Evolutionary conservation across 2,888 invertebrate genomes (phyloP), one percentile per base, ranked within the genome.

Genomic region (Erynnis tages): DNA sequence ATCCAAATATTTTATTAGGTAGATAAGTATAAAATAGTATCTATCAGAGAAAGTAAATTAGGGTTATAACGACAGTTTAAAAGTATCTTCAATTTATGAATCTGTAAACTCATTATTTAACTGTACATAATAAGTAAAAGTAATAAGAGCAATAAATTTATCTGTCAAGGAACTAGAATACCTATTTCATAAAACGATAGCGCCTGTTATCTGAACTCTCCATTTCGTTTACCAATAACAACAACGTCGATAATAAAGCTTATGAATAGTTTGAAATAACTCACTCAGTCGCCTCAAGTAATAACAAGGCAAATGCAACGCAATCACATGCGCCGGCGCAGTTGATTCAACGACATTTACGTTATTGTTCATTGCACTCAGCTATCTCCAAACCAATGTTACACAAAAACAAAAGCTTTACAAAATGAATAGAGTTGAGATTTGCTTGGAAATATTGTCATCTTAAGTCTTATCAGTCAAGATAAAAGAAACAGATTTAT

Each of bases 331-430:
- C 80, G 76, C 73, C 67, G 62, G 71, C 74, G 75, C 76, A 75
- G 71, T 77, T 83, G 77, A 82, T 78, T 80, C 79, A 76, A 70
- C 69, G 69, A 74, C 76, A 78, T 73, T 76, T 70, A 68, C 73
- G 70, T 69, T 63, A 43, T 56, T 58, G 54, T 57, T 52, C 50
- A 56, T 59, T 62, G 59, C 57, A 54, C 58, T 58, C 40, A 50
- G 56, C 43, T 63, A 23, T 37, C 23, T 17, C 53, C 38, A 8
- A 25, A 35, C 1, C 2, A 5, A 21, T 13, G 7, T 0, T 21
- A 17, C 19, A 10, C 7, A n/a, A 67, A 62, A 57, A 34, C 11
- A 44, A 54, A 57, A 57, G 52, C 62, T 56, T 13, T 30, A 21
- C 4, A 11, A 7, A 7, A 6, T 1, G 0, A 2, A 50, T 63